Conservation (phyloP, 2,888 invertebrate species). For the Stenchaetothrips biformis region DNA sequence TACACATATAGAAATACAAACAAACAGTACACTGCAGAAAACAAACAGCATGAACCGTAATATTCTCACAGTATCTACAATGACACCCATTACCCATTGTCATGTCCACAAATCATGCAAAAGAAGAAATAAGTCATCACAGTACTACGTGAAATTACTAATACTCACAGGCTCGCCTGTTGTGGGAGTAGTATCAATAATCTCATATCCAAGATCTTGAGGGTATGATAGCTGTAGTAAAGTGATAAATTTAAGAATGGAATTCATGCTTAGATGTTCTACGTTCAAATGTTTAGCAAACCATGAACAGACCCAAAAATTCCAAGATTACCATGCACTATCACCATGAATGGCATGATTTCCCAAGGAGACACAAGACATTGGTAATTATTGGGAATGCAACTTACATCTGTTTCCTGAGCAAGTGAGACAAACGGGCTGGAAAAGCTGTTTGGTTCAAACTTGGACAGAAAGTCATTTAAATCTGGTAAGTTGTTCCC, state of each 20-base stretch:
- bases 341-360: background rate
- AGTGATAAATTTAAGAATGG: background rate
- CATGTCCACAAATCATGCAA: background rate
- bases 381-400: background rate
- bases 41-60: background rate
- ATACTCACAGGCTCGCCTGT: slow-evolving; percentile 48
- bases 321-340: background rate
- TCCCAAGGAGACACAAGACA: background rate
- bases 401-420: slow-evolving; percentile 22
- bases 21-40: background rate
- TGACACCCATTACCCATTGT: background rate
- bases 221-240: slow-evolving; percentile 27
- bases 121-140: background rate
- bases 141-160: background rate
- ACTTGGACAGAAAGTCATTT: slow-evolving; percentile 56
- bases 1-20: background rate
- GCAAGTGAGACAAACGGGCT: background rate
- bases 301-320: background rate
- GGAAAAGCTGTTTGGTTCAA: slow-evolving; percentile 35
- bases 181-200: slow-evolving; percentile 50
- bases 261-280: background rate
- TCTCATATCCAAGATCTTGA: slow-evolving; percentile 55
- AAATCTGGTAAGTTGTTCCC: slow-evolving; percentile 53
- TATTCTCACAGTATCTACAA: background rate
- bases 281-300: background rate